phyloP scores from a whole-genome alignment of 1,140 invertebrate species.

The Ladona fulva region DNA sequence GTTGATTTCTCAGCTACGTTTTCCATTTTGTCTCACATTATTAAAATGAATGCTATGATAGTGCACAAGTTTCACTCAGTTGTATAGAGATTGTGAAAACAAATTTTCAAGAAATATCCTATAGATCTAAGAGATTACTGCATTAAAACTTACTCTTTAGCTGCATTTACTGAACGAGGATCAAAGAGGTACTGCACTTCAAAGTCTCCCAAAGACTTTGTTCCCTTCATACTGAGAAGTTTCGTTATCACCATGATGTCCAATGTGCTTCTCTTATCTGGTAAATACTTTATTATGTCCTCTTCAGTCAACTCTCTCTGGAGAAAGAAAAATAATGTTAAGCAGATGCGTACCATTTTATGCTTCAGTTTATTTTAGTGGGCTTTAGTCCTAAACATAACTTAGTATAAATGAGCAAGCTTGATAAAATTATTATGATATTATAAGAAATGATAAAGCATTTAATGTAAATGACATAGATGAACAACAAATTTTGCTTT shows the following conservation, averaged over 20 bases:
- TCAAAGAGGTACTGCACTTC: constrained; percentile 42
- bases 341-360: no score
- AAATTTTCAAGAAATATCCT: no score
- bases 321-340: constrained; percentile 15
- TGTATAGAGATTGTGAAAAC: no score
- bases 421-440: no score
- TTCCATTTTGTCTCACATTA: no score
- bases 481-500: not conserved
- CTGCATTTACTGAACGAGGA: constrained; percentile 34
- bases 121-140: not conserved
- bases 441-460: no score
- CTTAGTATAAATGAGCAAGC: not conserved
- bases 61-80: no score
- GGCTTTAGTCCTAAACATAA: not conserved
- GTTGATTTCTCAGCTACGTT: no score
- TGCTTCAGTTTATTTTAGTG: no score
- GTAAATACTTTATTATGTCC: constrained; percentile 34
- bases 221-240: constrained; percentile 38
- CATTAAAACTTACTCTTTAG: constrained; percentile 35
- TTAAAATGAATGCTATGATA: no score
- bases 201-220: constrained; percentile 40
- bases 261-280: constrained; percentile 37
- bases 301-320: constrained; percentile 31
- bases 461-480: not conserved
- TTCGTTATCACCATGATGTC: constrained; percentile 43